Evolutionary conservation across 2,888 invertebrate genomes (phyloP).

Genomic region (Tetropium fuscum): DNA sequence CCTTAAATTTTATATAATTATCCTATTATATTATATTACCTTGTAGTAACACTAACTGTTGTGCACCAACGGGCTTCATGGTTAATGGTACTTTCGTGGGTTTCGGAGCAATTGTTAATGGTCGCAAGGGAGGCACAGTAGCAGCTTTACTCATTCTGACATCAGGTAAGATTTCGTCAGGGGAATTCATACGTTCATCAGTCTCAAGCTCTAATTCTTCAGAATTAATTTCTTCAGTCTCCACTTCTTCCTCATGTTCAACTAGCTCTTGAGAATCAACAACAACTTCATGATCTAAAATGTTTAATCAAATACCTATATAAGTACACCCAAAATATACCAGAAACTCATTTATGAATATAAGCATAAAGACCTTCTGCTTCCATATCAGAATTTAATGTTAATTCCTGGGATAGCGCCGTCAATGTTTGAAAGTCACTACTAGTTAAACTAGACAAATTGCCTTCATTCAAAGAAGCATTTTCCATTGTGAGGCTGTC

Average conservation of each 20-base stretch:
- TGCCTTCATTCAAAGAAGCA: conserved; percentile 48
- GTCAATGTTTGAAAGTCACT: conserved; percentile 59
- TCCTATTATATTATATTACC: conserved; percentile 44
- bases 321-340: no score
- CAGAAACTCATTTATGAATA: background rate
- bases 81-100: conserved; percentile 59
- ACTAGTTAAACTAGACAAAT: conserved; percentile 51
- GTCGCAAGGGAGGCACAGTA: conserved; percentile 58
- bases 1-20: background rate
- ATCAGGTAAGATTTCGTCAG: conserved; percentile 57
- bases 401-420: conserved; percentile 59
- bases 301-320: background rate
- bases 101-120: conserved; percentile 59
- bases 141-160: conserved; percentile 48
- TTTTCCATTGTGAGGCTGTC: conserved; percentile 55
- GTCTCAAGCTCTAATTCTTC: conserved; percentile 61
- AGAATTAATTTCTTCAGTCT: conserved; percentile 57
- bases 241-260: conserved; percentile 56
- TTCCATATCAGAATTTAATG: conserved; percentile 56
- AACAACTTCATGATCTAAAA: conserved; percentile 48
- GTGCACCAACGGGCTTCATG: conserved; percentile 63
- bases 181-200: conserved; percentile 50
- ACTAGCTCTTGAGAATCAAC: conserved; percentile 50
- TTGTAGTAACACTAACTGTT: conserved; percentile 67
- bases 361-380: conserved; percentile 51